Base-by-base conservation (phyloP, 1,140 invertebrate species). In the Ptiloglossa arizonensis region DNA sequence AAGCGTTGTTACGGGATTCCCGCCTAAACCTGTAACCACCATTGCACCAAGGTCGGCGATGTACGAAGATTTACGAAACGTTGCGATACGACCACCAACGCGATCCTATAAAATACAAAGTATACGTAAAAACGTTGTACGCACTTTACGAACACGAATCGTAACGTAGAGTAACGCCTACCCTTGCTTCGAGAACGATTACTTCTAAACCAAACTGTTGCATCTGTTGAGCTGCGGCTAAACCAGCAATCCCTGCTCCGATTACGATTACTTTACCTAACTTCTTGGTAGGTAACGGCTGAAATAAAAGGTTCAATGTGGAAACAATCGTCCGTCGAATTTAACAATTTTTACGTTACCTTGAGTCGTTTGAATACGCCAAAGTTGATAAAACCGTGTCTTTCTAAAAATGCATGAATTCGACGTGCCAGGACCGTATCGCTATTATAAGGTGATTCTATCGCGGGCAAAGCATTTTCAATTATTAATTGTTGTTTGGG, bases 301-400 rank as follows among this genome's bases (percentile, higher is more conserved):
- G 73, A 9, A 90, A 91, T 50, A 72, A 60, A 41, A 62, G n/a
- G 50, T 32, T 27, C 1, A 52, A 13, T n/a, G 5, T 38, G 22
- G 1, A 27, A 9, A 44, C 0, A 2, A 76, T 70, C 13, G 38
- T 35, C 24, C 62, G 19, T 50, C 24, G 3, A 46, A 54, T 62
- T 24, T 22, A 68, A 0, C 24, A 24, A 66, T 59, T 38, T 63
- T 63, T 35, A n/a, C 15, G 35, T 84, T 92, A 94, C 94, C 90
- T 97, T 97, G 2, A 97, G 88, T 66, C 97, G 93, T 91, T 98
- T 98, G 90, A 98, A 99, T 29, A 99, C 96, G 0, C 99, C 99
- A 95, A 98, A 99, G 93, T 99, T 99, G 62, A 99, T 99, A 86
- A 97, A 98, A 9, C 98, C 98, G 93, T 99, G 97, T 74, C 99